Conservation (phyloP, 92 coral and sea anemone species). For the Porites cylindrica region DNA sequence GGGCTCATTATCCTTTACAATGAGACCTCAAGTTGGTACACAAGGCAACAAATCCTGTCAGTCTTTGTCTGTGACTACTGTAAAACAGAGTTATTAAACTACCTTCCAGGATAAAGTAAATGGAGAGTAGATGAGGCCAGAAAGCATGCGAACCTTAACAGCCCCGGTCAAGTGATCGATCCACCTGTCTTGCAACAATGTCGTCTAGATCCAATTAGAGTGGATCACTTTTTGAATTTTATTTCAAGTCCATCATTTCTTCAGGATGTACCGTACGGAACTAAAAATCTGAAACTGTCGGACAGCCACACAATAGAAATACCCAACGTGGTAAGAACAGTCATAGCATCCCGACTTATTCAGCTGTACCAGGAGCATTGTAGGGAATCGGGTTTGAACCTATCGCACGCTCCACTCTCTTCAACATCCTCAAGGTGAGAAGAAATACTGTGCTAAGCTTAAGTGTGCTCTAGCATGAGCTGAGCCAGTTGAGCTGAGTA, state of each 20-base stretch:
- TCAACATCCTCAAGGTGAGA: constrained; percentile 63
- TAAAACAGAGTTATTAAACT: constrained; percentile 42
- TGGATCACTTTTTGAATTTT: constrained; percentile 59
- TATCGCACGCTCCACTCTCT: constrained; percentile 61
- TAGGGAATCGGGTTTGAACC: constrained; percentile 61
- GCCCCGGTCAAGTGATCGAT: constrained; percentile 48
- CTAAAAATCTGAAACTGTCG: constrained; percentile 62
- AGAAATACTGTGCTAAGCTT: neutral
- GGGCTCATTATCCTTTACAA: constrained; percentile 24
- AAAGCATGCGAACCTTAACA: constrained; percentile 41
- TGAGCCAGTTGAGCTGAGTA: no score
- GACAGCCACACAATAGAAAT: constrained; percentile 69
- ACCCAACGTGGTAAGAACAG: constrained; percentile 74
- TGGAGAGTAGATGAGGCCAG: constrained; percentile 61
- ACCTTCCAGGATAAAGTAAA: constrained; percentile 39
- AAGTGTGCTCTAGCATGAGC: no score
- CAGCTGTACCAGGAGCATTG: constrained; percentile 58
- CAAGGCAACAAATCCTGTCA: constrained; percentile 42
- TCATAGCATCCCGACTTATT: constrained; percentile 64
- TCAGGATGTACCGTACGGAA: constrained; percentile 77
- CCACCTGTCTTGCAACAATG: constrained; percentile 36
- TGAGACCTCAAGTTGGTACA: constrained; percentile 34
- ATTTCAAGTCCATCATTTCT: constrained; percentile 58
- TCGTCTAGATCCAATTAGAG: constrained; percentile 45
- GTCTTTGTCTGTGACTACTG: constrained; percentile 53